Base-by-base conservation (phyloP, 2,888 invertebrate genomes). In the Leucoptera coffeella region DNA sequence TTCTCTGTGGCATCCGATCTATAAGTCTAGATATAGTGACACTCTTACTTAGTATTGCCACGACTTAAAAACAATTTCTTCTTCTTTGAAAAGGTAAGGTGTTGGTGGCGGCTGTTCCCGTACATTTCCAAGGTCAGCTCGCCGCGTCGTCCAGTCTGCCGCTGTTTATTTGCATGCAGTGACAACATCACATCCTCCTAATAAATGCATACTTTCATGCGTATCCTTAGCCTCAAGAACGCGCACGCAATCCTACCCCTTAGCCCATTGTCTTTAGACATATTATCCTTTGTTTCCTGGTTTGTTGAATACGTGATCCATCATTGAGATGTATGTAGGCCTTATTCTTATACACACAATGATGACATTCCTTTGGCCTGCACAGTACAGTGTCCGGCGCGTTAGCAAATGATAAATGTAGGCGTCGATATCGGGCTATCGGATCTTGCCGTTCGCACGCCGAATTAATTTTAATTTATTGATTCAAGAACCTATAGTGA, bases 391-490 rank as follows among this genome's bases (percentile, higher is more conserved):
- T 61, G 61, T 65, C 62, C 62, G 61, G 60, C 58, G 62, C 61
- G 67, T 67, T 67, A 64, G 57, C 65, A 65, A 67, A 67, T 67
- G 69, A 67, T 69, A 67, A 65, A 69, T 69, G 67, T 64, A 69
- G 65, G 67, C 67, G 69, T 65, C 53, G 53, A 46, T 67, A 69
- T 69, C 69, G 60, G 55, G 52, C n/a, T 60, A 69, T 69, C 67
- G 67, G 61, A 69, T 69, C 67, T 64, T 54, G 41, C 50, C 65
- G 67, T 67, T 69, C 65, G 69, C 67, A 64, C 64, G 64, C 65
- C 67, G 69, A 69, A 69, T 67, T 69, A 67, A 69, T 69, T 67
- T 69, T 67, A 67, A 69, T 67, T 69, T 69, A 69, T 69, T 65
- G 69, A 65, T 64, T n/a, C n/a, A n/a, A n/a, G n/a, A 17, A 17